Conservation (phyloP, 2,113 vertebrate species). For the Halichoeres trimaculatus region DNA sequence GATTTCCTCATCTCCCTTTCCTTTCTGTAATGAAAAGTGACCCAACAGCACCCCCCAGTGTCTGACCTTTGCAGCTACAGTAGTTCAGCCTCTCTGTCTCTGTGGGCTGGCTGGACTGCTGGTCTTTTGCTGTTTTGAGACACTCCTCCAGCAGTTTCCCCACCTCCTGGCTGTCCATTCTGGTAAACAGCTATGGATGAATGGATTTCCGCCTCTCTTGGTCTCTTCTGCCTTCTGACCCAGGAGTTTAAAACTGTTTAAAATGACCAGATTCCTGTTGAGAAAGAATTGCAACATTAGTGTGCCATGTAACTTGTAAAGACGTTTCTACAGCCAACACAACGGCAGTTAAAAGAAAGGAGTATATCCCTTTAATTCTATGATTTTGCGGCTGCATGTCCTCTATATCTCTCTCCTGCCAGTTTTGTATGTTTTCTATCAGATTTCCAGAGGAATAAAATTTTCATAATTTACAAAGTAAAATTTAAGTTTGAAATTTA, state of each 20-base stretch:
- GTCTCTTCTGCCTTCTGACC: neutral
- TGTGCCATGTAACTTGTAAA: neutral
- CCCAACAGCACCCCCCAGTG: conserved; percentile 52
- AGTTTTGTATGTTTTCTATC: too few relatives aligned
- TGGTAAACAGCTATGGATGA: neutral
- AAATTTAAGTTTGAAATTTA: too few relatives aligned
- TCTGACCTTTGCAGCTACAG: conserved; percentile 85
- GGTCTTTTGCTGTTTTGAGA: conserved; percentile 66
- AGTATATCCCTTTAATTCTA: too few relatives aligned
- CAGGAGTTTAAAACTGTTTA: neutral
- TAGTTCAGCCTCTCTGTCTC: conserved; percentile 68
- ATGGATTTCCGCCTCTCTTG: neutral
- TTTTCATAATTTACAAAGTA: too few relatives aligned
- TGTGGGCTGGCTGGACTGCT: conserved; percentile 35
- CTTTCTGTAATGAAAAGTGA: neutral
- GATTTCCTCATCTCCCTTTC: too few relatives aligned
- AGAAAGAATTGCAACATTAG: conserved; percentile 20
- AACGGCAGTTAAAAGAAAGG: too few relatives aligned
- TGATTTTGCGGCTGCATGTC: too few relatives aligned
- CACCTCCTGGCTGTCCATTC: conserved; percentile 85
- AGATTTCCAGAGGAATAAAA: too few relatives aligned
- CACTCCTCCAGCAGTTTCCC: conserved; percentile 86
- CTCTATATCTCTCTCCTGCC: too few relatives aligned
- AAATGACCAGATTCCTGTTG: neutral
- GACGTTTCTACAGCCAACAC: too few relatives aligned